Evolutionary conservation across 2,113 vertebrate genomes (phyloP).

Genomic region (Geococcyx californianus): DNA sequence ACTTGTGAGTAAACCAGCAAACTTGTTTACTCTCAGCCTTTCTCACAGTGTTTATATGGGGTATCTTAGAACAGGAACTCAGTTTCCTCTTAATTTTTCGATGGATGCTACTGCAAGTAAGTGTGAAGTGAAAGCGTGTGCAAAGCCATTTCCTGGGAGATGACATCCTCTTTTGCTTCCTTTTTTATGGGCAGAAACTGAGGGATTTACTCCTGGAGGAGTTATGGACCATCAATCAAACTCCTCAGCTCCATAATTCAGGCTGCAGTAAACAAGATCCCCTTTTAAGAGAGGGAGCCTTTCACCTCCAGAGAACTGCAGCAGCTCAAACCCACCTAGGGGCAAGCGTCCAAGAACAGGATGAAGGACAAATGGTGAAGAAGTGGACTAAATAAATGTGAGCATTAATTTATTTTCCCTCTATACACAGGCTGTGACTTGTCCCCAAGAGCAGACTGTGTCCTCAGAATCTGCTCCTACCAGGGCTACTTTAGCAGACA

Average conservation of each 20-base stretch:
- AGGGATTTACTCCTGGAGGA: neutral
- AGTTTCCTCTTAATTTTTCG: neutral
- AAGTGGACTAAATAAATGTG: conserved; percentile 40
- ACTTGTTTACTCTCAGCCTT: neutral
- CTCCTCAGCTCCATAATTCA: neutral
- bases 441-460: conserved; percentile 11
- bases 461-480: conserved; percentile 43
- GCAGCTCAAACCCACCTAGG: neutral
- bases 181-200: neutral
- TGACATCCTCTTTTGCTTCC: neutral
- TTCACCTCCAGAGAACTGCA: neutral
- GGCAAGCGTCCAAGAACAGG: neutral
- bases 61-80: neutral
- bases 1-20: neutral
- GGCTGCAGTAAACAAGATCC: neutral
- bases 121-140: neutral
- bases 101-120: neutral
- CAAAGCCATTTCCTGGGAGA: neutral
- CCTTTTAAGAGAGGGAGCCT: neutral
- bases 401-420: conserved; percentile 79
- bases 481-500: neutral
- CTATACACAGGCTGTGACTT: neutral
- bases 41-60: neutral
- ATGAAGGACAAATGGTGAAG: conserved; percentile 23
- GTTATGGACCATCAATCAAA: neutral